Evolutionary conservation across 2,797 vertebrate genomes (phyloP).

Genomic region (Argentina silus): DNA sequence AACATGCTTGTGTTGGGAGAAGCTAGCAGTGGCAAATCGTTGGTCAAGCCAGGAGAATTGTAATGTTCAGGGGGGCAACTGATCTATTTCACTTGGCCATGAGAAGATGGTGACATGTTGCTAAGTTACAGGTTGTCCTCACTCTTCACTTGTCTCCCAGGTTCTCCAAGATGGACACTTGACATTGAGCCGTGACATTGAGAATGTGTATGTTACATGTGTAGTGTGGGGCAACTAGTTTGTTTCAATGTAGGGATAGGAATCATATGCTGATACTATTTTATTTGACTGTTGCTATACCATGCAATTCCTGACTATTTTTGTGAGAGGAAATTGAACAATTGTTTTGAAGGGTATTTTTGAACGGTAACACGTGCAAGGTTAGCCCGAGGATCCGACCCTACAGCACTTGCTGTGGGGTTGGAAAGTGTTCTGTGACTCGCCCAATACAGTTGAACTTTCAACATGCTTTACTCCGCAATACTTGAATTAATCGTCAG

Average conservation of each 20-base stretch:
- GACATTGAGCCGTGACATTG: conserved; percentile 2
- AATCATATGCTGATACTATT: neutral
- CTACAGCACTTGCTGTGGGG: too few species aligned
- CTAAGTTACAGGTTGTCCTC: neutral
- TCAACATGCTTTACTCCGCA: too few species aligned
- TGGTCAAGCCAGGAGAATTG: neutral
- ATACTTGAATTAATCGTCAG: too few species aligned
- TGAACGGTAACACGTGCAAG: neutral
- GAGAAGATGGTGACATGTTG: neutral
- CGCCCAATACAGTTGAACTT: too few species aligned
- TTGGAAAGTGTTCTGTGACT: too few species aligned
- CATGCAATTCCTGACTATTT: neutral
- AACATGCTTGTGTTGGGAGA: too few species aligned
- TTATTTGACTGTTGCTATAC: neutral
- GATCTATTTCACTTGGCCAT: neutral
- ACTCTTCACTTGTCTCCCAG: neutral
- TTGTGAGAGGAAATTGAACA: neutral
- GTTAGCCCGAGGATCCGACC: too few species aligned
- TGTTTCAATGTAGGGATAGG: neutral
- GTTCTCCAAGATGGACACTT: neutral
- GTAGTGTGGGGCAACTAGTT: neutral
- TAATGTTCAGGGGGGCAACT: neutral
- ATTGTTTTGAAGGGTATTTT: neutral
- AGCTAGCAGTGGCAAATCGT: neutral
- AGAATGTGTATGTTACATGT: neutral